phyloP scores from a whole-genome alignment of 2,888 invertebrate genomes.

The Eristalis pertinax region DNA sequence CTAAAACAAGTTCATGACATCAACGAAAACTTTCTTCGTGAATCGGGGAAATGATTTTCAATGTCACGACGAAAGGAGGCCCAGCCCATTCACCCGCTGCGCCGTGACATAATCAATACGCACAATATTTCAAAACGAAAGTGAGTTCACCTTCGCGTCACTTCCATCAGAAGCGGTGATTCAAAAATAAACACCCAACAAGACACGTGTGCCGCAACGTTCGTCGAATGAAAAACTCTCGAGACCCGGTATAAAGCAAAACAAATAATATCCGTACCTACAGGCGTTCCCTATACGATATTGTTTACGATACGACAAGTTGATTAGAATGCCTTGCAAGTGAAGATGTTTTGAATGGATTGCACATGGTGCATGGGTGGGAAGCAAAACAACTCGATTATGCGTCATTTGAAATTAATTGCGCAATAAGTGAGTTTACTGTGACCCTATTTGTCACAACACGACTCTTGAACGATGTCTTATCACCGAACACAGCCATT shows the following conservation, averaged over 20 bases:
- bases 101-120: not conserved
- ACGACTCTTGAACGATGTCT: not conserved
- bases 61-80: not conserved
- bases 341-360: not conserved
- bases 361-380: not conserved
- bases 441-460: not conserved
- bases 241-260: constrained; percentile 1
- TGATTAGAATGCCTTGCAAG: not conserved
- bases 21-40: not conserved
- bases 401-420: not conserved
- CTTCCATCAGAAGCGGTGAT: not conserved
- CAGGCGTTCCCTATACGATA: not conserved
- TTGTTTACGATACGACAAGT: not conserved
- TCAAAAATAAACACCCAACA: constrained; percentile 8
- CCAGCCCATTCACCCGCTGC: not conserved
- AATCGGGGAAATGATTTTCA: not conserved
- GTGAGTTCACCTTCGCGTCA: not conserved
- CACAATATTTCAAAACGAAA: not conserved
- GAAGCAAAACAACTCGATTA: not conserved
- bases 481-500: not conserved
- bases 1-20: not conserved
- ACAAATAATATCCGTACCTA: not conserved
- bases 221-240: not conserved
- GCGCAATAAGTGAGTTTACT: not conserved
- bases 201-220: not conserved